phyloP scores from a whole-genome alignment of 2,113 vertebrate genomes.

The Callaeas wilsoni region DNA sequence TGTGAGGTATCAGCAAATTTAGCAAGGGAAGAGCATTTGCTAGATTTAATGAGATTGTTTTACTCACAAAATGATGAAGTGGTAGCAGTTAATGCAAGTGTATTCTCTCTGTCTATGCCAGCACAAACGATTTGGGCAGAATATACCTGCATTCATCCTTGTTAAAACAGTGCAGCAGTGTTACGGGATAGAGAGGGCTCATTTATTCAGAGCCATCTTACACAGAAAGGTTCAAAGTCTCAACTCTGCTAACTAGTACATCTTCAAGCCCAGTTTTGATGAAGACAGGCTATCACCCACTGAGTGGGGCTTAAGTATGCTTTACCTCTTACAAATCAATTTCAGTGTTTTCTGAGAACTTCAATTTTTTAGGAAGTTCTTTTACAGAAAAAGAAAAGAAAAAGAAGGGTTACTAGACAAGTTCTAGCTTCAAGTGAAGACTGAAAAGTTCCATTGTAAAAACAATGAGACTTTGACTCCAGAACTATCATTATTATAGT shows the following conservation, averaged over 20 bases:
- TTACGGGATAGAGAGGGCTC: background rate
- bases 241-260: background rate
- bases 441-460: background rate
- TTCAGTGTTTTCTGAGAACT: background rate
- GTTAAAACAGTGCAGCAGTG: background rate
- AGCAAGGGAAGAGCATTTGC: background rate
- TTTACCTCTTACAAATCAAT: background rate
- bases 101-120: background rate
- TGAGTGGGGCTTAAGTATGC: background rate
- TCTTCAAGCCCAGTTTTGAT: background rate
- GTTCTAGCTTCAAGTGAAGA: background rate
- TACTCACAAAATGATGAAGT: background rate
- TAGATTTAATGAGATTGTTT: background rate
- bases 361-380: background rate
- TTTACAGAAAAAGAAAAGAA: background rate
- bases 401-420: background rate
- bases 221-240: background rate
- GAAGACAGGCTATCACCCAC: background rate
- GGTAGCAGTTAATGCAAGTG: slow-evolving; percentile 9
- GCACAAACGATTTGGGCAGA: background rate
- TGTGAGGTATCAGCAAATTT: background rate
- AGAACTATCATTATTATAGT: background rate
- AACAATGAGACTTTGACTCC: background rate
- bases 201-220: background rate
- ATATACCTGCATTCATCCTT: background rate